Base-by-base conservation (phyloP, 2,888 invertebrate genomes). In the Polyommatus icarus region DNA sequence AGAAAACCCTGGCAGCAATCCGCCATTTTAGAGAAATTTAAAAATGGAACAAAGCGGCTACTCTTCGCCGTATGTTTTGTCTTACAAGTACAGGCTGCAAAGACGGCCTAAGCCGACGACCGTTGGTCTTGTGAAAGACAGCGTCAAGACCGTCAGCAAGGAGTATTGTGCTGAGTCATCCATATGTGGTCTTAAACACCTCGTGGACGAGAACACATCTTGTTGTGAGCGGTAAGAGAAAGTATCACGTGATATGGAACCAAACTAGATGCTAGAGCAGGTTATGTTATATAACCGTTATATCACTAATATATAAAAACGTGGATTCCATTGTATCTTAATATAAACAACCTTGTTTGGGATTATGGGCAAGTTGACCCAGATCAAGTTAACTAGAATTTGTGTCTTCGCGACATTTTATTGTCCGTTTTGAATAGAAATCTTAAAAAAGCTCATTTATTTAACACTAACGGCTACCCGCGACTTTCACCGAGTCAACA, bases 131-230 rank as follows among this genome's bases (percentile, higher is more conserved):
- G 79, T 91, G 1, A 89, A 87, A 80, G 85, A 87, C 50, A 91
- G 92, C 79, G 15, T 92, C 10, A 91, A 87, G 81, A 83, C 84
- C 1, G 85, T 94, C 40, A 87, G 87, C 80, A 92, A 85, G 82
- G 89, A 93, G 79, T 94, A 94, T 84, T 94, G 94, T 78, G 83
- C 87, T 18, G 93, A 94, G 81, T 93, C 94, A 10, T 94, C 94
- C 1, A 93, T 94, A 61, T 89, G 91, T 80, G 94, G 94, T 2
- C 87, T 94, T 5, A 93, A 93, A 79, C 91, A 94, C 82, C 86
- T 94, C 3, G 94, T 93, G 24, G 86, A 89, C 81, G 87, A 88
- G 12, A 88, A 87, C 54, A 89, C 90, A 61, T 83, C 92, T 29
- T 85, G 83, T 71, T 83, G 90, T 78, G 94, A 94, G 87, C 91